phyloP scores from a whole-genome alignment of 92 coral and sea anemone genomes.

The Porites cylindrica region DNA sequence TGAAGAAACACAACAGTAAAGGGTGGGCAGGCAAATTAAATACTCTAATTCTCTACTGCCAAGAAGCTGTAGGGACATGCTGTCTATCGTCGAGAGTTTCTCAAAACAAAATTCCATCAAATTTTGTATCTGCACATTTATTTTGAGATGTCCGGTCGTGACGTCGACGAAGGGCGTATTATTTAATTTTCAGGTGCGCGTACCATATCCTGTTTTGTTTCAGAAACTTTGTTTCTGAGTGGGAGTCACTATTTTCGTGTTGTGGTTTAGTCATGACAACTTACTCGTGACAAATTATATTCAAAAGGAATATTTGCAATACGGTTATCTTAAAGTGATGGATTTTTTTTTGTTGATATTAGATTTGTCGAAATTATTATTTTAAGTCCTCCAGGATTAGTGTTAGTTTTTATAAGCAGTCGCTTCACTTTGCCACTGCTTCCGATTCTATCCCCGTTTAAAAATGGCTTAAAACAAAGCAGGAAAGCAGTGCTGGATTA shows the following conservation, averaged over 20 bases:
- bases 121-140: background rate
- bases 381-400: background rate
- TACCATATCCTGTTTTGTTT: background rate
- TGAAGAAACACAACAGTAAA: constrained; percentile 29
- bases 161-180: constrained; percentile 41
- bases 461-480: background rate
- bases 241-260: constrained; percentile 3
- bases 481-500: constrained; percentile 22
- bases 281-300: too few relatives aligned
- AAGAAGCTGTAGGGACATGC: background rate
- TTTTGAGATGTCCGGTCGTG: constrained; percentile 3
- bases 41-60: constrained; percentile 21
- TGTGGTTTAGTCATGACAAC: constrained; percentile 4
- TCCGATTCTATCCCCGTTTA: background rate
- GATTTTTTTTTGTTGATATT: background rate
- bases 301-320: too few relatives aligned
- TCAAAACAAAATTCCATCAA: background rate
- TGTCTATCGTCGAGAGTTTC: background rate
- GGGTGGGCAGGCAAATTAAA: constrained; percentile 56
- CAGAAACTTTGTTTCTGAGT: background rate
- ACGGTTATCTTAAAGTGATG: too few relatives aligned
- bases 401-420: background rate
- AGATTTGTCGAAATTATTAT: background rate
- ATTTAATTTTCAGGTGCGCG: constrained; percentile 7
- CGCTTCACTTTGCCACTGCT: constrained; percentile 1